Evolutionary conservation across 35 echinoderm and acorn worm genomes (phyloP).

Genomic region (Hemicentrotus pulcherrimus): DNA sequence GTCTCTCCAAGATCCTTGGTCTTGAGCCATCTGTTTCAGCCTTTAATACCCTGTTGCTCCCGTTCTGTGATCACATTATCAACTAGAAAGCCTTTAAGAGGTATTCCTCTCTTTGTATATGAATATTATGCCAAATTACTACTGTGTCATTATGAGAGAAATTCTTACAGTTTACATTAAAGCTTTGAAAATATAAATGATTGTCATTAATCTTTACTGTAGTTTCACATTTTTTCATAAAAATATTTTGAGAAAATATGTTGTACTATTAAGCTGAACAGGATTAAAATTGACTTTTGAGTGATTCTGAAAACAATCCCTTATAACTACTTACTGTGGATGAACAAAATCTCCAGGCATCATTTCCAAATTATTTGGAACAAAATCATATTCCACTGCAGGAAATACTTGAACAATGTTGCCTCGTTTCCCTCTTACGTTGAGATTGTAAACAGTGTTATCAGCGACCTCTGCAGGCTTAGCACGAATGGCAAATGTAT

Average conservation of each 20-base stretch:
- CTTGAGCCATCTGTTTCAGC: no score
- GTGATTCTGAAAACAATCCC: not conserved
- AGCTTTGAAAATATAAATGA: no score
- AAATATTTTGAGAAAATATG: not conserved
- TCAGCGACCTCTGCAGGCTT: slow-evolving; percentile 49
- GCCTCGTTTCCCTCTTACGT: slow-evolving; percentile 93
- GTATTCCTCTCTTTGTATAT: no score
- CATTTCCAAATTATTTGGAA: slow-evolving; percentile 82
- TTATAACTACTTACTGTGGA: slow-evolving; percentile 83
- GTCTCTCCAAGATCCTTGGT: no score
- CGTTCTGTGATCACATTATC: no score
- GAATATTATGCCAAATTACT: no score
- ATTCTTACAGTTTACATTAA: no score
- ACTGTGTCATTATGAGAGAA: no score
- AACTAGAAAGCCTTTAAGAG: no score
- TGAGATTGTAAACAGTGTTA: slow-evolving; percentile 72
- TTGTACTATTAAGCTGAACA: not conserved
- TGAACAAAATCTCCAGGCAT: slow-evolving; percentile 71
- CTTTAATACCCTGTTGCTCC: no score
- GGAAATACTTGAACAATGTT: slow-evolving; percentile 97
- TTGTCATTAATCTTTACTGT: no score
- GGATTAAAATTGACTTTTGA: not conserved
- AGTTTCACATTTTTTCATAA: not conserved
- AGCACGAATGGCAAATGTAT: slow-evolving; percentile 80
- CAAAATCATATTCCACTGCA: slow-evolving; percentile 97